Evolutionary conservation across 1,140 invertebrate species (phyloP).

Genomic region (Zaprionus camerounensis): DNA sequence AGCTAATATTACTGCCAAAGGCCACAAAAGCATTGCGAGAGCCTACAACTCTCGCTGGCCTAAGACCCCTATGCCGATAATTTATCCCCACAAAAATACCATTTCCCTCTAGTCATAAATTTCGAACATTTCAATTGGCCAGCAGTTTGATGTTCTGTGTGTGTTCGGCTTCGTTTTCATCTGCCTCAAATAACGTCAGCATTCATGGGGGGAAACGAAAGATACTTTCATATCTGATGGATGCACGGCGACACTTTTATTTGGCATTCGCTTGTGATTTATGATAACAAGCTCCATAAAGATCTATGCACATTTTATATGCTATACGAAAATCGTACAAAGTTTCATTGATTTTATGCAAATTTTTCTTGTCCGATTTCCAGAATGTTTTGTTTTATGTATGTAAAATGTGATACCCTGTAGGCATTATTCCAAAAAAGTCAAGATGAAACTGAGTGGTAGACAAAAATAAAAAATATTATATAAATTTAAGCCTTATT

Average conservation of each 20-base stretch:
- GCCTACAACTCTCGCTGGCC: neutral
- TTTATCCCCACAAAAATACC: conserved; percentile 46
- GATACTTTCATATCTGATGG: conserved; percentile 56
- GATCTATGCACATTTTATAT: conserved; percentile 50
- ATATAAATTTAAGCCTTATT: too few species aligned
- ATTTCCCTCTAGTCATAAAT: conserved; percentile 60
- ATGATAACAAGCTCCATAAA: conserved; percentile 73
- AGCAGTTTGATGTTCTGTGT: conserved; percentile 28
- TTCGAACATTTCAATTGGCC: conserved; percentile 69
- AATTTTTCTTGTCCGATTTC: conserved; percentile 48
- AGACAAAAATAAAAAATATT: too few species aligned
- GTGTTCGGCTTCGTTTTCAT: conserved; percentile 65
- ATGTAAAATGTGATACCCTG: conserved; percentile 27
- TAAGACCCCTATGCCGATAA: conserved; percentile 18
- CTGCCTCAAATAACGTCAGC: conserved; percentile 65
- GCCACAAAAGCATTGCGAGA: conserved; percentile 37
- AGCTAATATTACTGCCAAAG: conserved; percentile 33
- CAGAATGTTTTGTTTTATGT: conserved; percentile 34
- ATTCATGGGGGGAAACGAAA: conserved; percentile 19
- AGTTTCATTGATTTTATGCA: conserved; percentile 76
- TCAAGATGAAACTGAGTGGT: too few species aligned
- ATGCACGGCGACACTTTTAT: conserved; percentile 71
- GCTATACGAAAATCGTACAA: conserved; percentile 32
- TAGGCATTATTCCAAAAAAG: neutral
- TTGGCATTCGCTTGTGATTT: conserved; percentile 63